Evolutionary conservation across 2,113 vertebrate genomes (phyloP), one percentile per base, ranked within the genome.

Genomic region (Saccopteryx bilineata): DNA sequence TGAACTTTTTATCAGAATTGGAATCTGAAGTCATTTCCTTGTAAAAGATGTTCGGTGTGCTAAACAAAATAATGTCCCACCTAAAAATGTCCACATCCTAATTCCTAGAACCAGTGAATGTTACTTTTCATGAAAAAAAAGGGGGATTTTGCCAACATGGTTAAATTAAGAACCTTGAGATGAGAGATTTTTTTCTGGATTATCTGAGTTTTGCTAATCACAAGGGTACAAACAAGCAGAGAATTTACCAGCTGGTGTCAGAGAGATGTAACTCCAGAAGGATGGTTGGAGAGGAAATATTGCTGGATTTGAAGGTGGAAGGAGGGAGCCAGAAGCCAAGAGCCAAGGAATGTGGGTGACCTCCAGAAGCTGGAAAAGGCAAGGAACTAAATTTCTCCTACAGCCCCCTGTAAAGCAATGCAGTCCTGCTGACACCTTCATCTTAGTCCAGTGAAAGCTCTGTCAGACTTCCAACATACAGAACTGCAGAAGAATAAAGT

Each of bases 361-460:
- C 1, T 78, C 68, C 28, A 66, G 50, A 83, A 69, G 13, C 14
- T 75, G 13, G 46, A 48, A 60, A 80, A 39, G 19, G 9, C 58
- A 81, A 58, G 8, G 61, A 75, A 87, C 87, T 0, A 0, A 39
- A 6, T 39, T 65, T 66, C 10, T n/a, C 26, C 10, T 4, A 48
- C 12, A 74, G 15, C 5, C 15, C 24, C 15, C 28, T 1, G 31
- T 21, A 48, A 87, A 56, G 52, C 11, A 72, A 15, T 4, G 0
- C 19, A 58, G 10, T 33, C 63, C 69, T 69, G 18, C 5, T 33
- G 1, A 84, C 4, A 80, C 2, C 4, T 60, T 68, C 15, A 4
- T 24, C 90, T 95, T 58, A 87, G 15, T 5, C 80, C 75, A 28
- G 9, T 1, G 15, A 54, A 19, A 63, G 10, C 33, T 31, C 5